Conservation (phyloP, 2,113 vertebrate species). For the Phyllostomus hastatus region DNA sequence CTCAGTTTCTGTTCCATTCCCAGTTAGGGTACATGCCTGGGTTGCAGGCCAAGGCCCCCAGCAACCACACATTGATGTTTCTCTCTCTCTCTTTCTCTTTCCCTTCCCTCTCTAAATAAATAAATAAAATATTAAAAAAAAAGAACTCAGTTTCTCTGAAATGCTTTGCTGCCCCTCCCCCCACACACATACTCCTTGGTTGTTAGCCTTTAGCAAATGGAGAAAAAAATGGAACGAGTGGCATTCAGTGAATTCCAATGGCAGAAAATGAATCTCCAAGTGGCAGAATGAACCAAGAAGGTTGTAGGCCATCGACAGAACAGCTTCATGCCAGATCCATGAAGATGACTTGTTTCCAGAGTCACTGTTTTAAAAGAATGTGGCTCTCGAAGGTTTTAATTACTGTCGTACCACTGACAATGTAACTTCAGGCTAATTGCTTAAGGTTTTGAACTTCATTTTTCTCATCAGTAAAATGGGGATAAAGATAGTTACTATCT, state of each 20-base stretch:
- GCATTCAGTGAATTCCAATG: neutral
- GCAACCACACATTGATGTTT: no score
- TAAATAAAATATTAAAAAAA: no score
- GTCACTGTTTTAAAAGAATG: neutral
- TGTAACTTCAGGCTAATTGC: neutral
- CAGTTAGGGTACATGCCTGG: no score
- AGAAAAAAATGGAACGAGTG: neutral
- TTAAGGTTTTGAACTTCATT: neutral
- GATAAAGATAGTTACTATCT: neutral
- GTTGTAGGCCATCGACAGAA: neutral
- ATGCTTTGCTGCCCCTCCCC: neutral
- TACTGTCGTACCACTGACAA: neutral
- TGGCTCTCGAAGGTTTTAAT: neutral
- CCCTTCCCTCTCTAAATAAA: no score
- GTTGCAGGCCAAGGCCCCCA: no score
- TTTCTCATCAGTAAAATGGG: conserved; percentile 17
- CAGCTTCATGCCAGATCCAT: neutral
- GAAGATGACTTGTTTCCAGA: neutral
- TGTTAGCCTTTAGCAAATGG: neutral
- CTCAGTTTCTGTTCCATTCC: neutral
- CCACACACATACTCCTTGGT: neutral
- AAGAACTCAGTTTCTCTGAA: neutral
- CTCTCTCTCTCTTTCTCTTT: no score
- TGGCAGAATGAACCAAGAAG: neutral
- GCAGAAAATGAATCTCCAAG: neutral